phyloP scores from a whole-genome alignment of 2,888 invertebrate species.

The Folsomia manolachei region DNA sequence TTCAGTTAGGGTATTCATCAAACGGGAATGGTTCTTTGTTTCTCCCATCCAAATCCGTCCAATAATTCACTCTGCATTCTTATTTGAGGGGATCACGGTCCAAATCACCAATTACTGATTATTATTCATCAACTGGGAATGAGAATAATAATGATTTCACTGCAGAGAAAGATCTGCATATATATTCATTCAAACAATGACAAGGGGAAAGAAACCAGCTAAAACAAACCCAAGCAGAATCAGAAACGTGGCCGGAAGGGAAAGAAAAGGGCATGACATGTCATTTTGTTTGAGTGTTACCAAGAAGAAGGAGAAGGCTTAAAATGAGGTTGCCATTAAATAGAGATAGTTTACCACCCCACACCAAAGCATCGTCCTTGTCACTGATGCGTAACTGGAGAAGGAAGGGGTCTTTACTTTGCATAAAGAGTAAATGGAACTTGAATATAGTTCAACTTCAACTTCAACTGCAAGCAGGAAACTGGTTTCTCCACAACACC shows the following conservation, averaged over 20 bases:
- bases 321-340: neutral
- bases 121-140: slow-evolving; percentile 44
- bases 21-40: slow-evolving; percentile 1
- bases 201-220: neutral
- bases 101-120: slow-evolving; percentile 49
- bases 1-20: too few relatives aligned
- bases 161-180: slow-evolving; percentile 24
- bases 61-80: slow-evolving; percentile 36
- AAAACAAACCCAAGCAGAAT: neutral
- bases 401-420: too few relatives aligned
- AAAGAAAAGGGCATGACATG: neutral
- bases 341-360: neutral
- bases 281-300: neutral
- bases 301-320: neutral
- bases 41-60: slow-evolving; percentile 17
- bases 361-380: neutral
- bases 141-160: slow-evolving; percentile 20
- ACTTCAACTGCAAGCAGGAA: neutral
- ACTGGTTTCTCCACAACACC: neutral
- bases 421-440: too few relatives aligned
- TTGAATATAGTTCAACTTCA: too few relatives aligned
- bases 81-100: slow-evolving; percentile 42
- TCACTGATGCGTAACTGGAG: neutral
- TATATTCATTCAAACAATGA: neutral
- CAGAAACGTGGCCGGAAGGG: too few relatives aligned